phyloP scores from a whole-genome alignment of 2,113 vertebrate species.

The Pionites leucogaster region DNA sequence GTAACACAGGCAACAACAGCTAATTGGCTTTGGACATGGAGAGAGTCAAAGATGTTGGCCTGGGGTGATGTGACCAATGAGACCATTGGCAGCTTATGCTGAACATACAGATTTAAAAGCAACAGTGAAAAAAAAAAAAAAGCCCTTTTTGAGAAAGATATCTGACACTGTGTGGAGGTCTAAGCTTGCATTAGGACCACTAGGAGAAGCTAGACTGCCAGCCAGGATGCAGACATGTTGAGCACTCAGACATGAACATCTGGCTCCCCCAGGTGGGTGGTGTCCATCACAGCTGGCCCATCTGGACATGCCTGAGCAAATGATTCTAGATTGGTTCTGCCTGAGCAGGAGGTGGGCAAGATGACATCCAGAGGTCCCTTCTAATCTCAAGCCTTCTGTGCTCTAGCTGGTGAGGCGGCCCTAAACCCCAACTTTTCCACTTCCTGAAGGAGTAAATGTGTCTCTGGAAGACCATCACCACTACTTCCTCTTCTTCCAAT shows the following conservation, averaged over 20 bases:
- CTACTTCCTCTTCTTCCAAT: neutral
- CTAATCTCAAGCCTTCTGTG: neutral
- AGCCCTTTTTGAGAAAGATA: neutral
- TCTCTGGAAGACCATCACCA: neutral
- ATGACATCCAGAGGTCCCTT: neutral
- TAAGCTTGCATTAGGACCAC: neutral
- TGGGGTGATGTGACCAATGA: neutral
- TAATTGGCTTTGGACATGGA: neutral
- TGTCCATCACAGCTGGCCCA: neutral
- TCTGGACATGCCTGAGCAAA: neutral
- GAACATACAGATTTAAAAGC: neutral
- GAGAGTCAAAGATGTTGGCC: neutral
- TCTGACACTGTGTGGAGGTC: neutral
- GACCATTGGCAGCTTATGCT: neutral
- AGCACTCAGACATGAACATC: rapidly evolving
- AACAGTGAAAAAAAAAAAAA: neutral
- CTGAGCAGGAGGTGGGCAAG: neutral
- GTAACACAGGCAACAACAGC: neutral
- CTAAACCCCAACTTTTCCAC: neutral
- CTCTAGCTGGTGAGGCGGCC: neutral
- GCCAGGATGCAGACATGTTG: neutral
- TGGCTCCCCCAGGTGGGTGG: neutral
- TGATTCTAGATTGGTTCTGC: neutral
- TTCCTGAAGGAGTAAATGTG: neutral
- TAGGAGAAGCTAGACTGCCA: neutral